Percentiles rank a stretch among this genome's conserved stretches.
Conservation (phyloP, 2,797 vertebrate genomes). For the Luscinia luscinia region DNA sequence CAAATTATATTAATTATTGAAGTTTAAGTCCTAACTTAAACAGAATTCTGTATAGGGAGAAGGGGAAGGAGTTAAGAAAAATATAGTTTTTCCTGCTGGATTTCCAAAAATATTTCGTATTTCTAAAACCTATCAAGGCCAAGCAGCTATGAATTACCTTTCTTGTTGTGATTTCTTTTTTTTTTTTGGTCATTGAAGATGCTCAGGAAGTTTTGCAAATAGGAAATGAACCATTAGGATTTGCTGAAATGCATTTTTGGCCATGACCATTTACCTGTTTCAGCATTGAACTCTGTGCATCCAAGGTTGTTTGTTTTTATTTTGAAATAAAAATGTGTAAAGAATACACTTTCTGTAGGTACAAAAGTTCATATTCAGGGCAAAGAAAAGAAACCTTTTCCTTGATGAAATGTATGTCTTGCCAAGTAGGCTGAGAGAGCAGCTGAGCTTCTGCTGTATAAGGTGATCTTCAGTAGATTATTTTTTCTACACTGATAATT, state of each 20-base stretch:
- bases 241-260: slow-evolving; percentile 1
- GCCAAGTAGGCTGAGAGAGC: slow-evolving; percentile 23
- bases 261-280: slow-evolving; percentile 20
- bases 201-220: slow-evolving; percentile 6
- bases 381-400: neutral
- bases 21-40: neutral
- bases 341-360: neutral
- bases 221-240: neutral
- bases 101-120: neutral
- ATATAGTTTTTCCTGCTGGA: neutral
- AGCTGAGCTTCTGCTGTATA: neutral
- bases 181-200: neutral
- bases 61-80: neutral
- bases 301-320: neutral
- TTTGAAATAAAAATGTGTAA: neutral
- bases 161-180: neutral
- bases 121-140: neutral
- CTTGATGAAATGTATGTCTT: neutral
- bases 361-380: neutral
- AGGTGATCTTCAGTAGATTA: neutral
- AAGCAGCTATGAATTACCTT: neutral
- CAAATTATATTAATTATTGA: neutral
- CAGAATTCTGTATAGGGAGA: neutral
- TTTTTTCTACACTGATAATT: neutral
- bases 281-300: slow-evolving; percentile 15